Evolutionary conservation across 2,113 vertebrate species (phyloP), one percentile per base, ranked within the genome.

Genomic region (Gnathonemus longibarbis): DNA sequence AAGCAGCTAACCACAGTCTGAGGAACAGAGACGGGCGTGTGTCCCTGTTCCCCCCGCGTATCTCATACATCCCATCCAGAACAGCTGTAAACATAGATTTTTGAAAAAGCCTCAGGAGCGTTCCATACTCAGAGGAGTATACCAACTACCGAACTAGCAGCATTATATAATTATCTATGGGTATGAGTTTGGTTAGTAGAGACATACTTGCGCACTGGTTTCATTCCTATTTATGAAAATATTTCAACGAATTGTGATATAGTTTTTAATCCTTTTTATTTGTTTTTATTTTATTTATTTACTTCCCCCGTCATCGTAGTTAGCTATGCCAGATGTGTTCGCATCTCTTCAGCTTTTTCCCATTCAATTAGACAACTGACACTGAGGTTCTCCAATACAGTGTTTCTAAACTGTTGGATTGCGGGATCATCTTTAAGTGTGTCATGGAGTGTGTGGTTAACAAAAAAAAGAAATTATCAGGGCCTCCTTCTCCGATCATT

Each of bases 41-140:
- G 91, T 93, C 92, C 90, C 91, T 91, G 94, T 95, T 95, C 95
- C 94, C n/a, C 92, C 94, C 94, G 94, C 92, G 92, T 89, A 93
- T 91, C 93, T 94, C 93, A 93, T 91, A 91, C 90, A 85, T 93
- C 94, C 93, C 91, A 90, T 93, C 91, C 91, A 94, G 95, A 96
- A 94, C 84, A 92, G 95, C 91, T 94, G 95, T 95, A 95, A 96
- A 96, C 95, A 95, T 95, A 94, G 93, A 92, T 95, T 93, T 92
- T 93, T 50, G 13, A 93, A 91, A 92, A 92, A 92, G 90, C 93
- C 92, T 91, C 77, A 5, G 0, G 91, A 92, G 92, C 90, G 92
- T 93, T 91, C 93, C 93, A 90, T 92, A 91, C 93, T 89, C 89
- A 91, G 86, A 91, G 92, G 91, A 93, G 94, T 91, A 66, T 66